Conservation (phyloP, 2,113 vertebrate species). For the Sphyrna mokarran region DNA sequence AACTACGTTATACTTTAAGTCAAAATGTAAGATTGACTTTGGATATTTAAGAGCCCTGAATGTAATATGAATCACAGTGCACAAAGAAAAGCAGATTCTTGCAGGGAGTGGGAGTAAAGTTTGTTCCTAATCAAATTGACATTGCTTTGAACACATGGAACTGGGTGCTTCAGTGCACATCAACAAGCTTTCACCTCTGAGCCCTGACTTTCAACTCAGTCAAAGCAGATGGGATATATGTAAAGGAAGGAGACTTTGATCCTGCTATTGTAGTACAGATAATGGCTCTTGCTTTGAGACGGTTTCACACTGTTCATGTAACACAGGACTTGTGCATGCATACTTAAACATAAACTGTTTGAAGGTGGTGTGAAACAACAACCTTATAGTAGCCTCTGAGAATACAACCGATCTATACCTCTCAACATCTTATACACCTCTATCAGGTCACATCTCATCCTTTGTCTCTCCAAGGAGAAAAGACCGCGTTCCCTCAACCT, state of each 20-base stretch:
- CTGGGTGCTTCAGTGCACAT: neutral
- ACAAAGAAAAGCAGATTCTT: neutral
- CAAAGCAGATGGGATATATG: neutral
- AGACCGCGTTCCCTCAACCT: no score
- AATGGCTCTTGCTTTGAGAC: neutral
- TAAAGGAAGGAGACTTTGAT: neutral
- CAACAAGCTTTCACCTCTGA: neutral
- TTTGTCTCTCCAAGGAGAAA: no score
- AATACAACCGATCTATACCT: no score
- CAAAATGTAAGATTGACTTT: neutral
- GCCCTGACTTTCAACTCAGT: neutral
- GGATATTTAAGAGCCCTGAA: neutral
- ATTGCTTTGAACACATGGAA: neutral
- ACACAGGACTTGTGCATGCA: neutral
- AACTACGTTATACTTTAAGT: no score
- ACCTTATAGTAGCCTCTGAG: neutral
- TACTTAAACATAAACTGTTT: neutral
- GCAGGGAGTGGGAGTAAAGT: neutral
- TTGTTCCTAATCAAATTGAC: neutral
- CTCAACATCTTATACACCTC: no score
- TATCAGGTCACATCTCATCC: no score
- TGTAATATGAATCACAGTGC: neutral
- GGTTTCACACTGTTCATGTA: neutral
- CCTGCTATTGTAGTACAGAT: neutral
- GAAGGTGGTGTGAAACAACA: neutral